Base-by-base conservation (phyloP, 2,888 invertebrate genomes). In the Dasysyrphus albostriatus region DNA sequence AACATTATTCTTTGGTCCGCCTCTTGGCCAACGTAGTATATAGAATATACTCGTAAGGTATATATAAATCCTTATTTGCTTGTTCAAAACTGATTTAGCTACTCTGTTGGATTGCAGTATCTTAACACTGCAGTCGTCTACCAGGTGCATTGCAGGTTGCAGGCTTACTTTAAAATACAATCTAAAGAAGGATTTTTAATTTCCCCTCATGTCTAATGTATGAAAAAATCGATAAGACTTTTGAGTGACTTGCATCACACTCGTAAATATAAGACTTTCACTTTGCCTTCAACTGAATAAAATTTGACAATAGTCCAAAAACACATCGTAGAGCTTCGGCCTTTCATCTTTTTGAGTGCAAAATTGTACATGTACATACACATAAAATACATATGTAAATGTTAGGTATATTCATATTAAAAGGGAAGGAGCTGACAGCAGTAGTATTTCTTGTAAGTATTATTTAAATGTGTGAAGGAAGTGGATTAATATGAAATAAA, bases 201-300 rank as follows among this genome's bases (percentile, higher is more conserved):
- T 51, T 51, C 10, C 24, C 12, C 47, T 47, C 16, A 49, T 19
- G 19, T 49, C 19, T 14, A 24, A 29, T 54, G 54, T 3, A 24
- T 51, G 32, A n/a, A 32, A 54, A 32, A 54, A 54, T 54, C 54
- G 29, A 54, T 54, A 54, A 54, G n/a, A 29, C 54, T 54, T 51
- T 6, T 8, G 8, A n/a, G 14, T 54, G 54, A 29, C 54, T 29
- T 54, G 51, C 29, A 54, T 54, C 29, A 54, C 7, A 5, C 51
- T 54, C 24, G 51, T 29, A 29, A 29, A 54, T 54, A 29, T 54
- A 29, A 54, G 8, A 54, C 14, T 32, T 14, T 54, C 24, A 29
- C 12, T 24, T 51, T 29, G 24, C 54, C 32, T 54, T 54, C 8
- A 29, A 51, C 2, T 29, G 7, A 14, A 32, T 32, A 7, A n/a